A percentile compares a stretch with the other conserved stretches of the same genome.
Conservation (phyloP, 2,888 invertebrate species). For the Oegoconia quadripuncta region DNA sequence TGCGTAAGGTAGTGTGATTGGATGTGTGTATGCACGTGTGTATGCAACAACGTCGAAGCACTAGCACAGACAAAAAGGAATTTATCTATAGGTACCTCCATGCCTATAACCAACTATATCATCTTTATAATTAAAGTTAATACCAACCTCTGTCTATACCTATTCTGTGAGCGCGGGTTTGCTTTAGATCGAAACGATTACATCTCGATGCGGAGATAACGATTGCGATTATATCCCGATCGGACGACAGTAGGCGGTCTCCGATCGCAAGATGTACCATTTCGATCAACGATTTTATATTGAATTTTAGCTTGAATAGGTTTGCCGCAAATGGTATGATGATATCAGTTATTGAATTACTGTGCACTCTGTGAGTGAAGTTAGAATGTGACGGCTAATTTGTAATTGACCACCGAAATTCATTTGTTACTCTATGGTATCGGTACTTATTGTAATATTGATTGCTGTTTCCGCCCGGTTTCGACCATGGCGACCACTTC, state of each 20-base stretch:
- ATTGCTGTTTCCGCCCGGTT: no score
- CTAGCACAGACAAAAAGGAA: no score
- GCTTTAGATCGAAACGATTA: conserved; percentile 21
- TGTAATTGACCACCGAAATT: neutral
- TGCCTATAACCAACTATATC: no score
- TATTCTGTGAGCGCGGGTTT: conserved; percentile 22
- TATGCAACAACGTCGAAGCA: no score
- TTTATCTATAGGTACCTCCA: no score
- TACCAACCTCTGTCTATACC: conserved; percentile 1
- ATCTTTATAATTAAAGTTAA: no score
- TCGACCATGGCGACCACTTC: no score
- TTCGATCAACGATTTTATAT: conserved; percentile 11
- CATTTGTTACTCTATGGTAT: no score
- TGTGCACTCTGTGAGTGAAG: neutral
- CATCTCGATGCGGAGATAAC: conserved; percentile 16
- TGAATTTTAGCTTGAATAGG: conserved; percentile 10
- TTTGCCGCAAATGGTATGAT: neutral
- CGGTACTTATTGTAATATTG: no score
- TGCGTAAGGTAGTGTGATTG: no score
- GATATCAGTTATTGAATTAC: neutral
- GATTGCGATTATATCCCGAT: conserved; percentile 13
- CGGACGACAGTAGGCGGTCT: conserved; percentile 20
- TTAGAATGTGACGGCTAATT: neutral
- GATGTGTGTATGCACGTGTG: no score
- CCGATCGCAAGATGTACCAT: conserved; percentile 11